phyloP scores from a whole-genome alignment of 2,113 vertebrate species.

The Atherinomorus stipes region DNA sequence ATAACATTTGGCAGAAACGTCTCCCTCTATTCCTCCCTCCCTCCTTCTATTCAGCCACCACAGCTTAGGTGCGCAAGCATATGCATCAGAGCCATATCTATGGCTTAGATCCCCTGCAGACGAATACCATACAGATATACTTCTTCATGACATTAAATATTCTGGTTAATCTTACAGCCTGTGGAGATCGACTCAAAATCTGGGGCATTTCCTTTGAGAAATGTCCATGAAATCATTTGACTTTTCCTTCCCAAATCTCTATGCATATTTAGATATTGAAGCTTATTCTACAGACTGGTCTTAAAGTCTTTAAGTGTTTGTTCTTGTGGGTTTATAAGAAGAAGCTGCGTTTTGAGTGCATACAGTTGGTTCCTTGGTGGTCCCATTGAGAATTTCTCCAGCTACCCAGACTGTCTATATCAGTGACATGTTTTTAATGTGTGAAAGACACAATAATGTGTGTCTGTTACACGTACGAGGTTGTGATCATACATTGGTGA shows the following conservation, averaged over 20 bases:
- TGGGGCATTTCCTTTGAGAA: too few species aligned
- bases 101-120: too few species aligned
- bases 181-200: too few species aligned
- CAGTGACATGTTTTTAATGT: constrained; percentile 46
- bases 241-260: background rate
- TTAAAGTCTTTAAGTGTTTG: background rate
- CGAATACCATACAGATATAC: too few species aligned
- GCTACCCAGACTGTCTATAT: constrained; percentile 44
- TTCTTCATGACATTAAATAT: too few species aligned
- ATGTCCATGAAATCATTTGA: too few species aligned
- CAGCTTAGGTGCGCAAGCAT: too few species aligned
- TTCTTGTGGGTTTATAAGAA: background rate
- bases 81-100: too few species aligned
- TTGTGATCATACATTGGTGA: constrained; percentile 18
- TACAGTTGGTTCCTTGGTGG: constrained; percentile 14
- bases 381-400: constrained; percentile 22
- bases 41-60: too few species aligned
- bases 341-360: constrained; percentile 11
- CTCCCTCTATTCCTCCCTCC: too few species aligned
- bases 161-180: too few species aligned
- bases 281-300: background rate
- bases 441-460: constrained; percentile 23
- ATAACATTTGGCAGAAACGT: too few species aligned
- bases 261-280: background rate
- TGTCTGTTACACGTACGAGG: constrained; percentile 11